Conservation (phyloP, 2,113 vertebrate genomes). For the Cynopterus brachyotis region DNA sequence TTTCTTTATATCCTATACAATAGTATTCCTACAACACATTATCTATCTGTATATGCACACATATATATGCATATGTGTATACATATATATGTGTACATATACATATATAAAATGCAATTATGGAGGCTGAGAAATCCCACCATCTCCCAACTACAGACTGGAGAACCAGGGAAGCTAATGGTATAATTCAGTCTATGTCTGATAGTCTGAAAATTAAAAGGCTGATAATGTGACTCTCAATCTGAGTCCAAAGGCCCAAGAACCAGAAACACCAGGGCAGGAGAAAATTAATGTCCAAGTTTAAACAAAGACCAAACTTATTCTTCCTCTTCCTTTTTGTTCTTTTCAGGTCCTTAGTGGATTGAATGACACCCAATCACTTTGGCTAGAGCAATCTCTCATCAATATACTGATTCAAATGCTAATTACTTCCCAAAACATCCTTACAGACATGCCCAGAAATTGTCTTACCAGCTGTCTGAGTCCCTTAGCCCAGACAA, state of each 20-base stretch:
- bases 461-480: not conserved
- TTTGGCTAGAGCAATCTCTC: not conserved
- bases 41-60: too few relatives aligned
- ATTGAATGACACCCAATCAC: not conserved
- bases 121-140: not conserved
- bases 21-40: not conserved
- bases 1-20: too few relatives aligned
- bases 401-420: not conserved
- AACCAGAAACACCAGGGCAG: not conserved
- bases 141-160: not conserved
- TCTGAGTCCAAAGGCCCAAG: not conserved
- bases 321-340: not conserved
- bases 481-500: not conserved
- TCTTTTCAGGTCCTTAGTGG: not conserved
- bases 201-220: not conserved
- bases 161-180: not conserved
- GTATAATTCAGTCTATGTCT: not conserved
- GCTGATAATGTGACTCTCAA: not conserved
- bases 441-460: not conserved
- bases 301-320: not conserved
- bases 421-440: not conserved
- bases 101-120: not conserved
- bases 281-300: not conserved
- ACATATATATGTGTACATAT: too few relatives aligned
- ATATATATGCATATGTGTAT: too few relatives aligned